These are phyloP conservation scores for Nyctereutes procyonoides DNA, from an alignment of 2,113 vertebrate genomes.

Conservation along the genomic window DNA sequence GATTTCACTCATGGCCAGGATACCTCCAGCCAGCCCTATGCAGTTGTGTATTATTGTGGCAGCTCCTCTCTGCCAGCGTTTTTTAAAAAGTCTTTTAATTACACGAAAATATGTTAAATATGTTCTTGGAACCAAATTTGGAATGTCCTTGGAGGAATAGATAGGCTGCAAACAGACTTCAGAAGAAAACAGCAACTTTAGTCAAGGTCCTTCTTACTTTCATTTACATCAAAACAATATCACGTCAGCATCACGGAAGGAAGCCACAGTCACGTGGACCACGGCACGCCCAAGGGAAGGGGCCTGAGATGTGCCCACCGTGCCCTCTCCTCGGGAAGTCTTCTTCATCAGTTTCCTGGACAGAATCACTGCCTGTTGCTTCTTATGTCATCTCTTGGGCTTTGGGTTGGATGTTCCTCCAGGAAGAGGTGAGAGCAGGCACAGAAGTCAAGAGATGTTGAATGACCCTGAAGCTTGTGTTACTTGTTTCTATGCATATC, in stretches of 20 bases:
- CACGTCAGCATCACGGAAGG: conserved; percentile 12
- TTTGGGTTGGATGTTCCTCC: not conserved
- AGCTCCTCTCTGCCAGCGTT: conserved; percentile 74
- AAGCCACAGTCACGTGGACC: not conserved
- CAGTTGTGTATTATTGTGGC: conserved; percentile 68
- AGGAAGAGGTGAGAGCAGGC: not conserved
- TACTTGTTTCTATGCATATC: not conserved
- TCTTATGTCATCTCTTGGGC: not conserved
- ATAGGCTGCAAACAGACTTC: conserved; percentile 71
- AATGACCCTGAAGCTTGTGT: not conserved
- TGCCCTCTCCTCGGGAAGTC: not conserved
- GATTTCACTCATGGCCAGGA: conserved; percentile 78
- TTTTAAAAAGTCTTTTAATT: conserved; percentile 83
- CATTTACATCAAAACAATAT: conserved; percentile 71
- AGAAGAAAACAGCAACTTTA: conserved; percentile 59
- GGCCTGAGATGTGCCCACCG: not conserved
- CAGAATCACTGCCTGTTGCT: accelerated
- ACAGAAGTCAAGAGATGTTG: not conserved
- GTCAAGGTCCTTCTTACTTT: conserved; percentile 70
- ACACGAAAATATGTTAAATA: conserved; percentile 74
- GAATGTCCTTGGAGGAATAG: conserved; percentile 80
- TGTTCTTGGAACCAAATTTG: conserved; percentile 80
- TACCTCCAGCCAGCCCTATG: conserved; percentile 74
- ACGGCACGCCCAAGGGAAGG: not conserved
- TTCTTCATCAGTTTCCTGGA: not conserved